Evolutionary conservation across 2,888 invertebrate genomes (phyloP).

Genomic region (Dryococelus australis): DNA sequence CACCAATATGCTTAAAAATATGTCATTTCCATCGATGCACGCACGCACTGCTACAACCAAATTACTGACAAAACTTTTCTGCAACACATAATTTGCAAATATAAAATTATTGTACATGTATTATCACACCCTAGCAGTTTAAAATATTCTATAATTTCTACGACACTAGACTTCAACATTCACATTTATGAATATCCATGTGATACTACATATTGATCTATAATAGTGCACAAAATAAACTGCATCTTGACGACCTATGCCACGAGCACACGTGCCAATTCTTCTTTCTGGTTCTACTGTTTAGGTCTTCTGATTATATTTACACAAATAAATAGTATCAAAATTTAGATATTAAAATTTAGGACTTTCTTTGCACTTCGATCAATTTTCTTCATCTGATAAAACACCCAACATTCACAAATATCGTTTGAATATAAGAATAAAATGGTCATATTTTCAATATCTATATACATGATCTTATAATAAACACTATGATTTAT

Average conservation of each 20-base stretch:
- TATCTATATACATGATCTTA: too few relatives aligned
- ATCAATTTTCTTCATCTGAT: neutral
- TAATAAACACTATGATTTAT: too few relatives aligned
- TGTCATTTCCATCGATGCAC: neutral
- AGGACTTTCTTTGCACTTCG: neutral
- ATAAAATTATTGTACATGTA: neutral
- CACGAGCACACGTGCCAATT: neutral
- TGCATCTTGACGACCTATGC: neutral
- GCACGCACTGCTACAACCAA: neutral
- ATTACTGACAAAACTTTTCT: neutral
- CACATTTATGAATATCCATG: neutral
- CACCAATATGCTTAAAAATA: slow-evolving; percentile 16
- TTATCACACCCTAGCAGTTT: neutral
- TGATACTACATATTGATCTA: neutral
- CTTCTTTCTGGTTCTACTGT: neutral
- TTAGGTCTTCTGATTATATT: neutral
- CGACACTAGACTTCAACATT: neutral
- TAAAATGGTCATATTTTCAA: too few relatives aligned
- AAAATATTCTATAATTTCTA: neutral
- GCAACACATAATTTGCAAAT: slow-evolving; percentile 9
- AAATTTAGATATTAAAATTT: neutral
- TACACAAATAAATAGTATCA: neutral
- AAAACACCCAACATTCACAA: neutral
- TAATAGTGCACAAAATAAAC: neutral
- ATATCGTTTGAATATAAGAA: neutral